Evolutionary conservation across 1,140 invertebrate genomes (phyloP).

Genomic region (Euwallacea similis): DNA sequence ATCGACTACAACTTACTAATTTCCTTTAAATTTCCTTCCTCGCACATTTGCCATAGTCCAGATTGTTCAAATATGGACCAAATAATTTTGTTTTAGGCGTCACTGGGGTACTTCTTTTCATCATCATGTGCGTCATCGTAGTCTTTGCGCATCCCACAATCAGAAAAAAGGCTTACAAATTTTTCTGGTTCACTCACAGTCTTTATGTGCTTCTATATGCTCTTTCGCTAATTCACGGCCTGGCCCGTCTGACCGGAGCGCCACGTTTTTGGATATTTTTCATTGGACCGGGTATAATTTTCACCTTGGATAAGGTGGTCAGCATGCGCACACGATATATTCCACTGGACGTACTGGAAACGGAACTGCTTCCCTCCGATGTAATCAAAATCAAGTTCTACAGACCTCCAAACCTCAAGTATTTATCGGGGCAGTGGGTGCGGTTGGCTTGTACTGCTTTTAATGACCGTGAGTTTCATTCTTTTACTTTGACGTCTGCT

Average conservation of each 20-base stretch:
- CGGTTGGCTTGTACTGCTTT: constrained; percentile 92
- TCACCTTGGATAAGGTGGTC: constrained; percentile 89
- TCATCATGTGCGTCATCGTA: constrained; percentile 95
- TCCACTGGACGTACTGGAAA: constrained; percentile 92
- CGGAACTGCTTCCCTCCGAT: constrained; percentile 93
- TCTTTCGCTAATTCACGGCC: constrained; percentile 88
- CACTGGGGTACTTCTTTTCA: constrained; percentile 91
- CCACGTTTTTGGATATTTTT: constrained; percentile 97
- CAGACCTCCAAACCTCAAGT: constrained; percentile 94
- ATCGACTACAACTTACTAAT: too few species aligned
- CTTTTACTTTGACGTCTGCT: constrained; percentile 96
- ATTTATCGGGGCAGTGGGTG: constrained; percentile 89
- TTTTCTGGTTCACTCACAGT: constrained; percentile 97
- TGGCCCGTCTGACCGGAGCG: constrained; percentile 90
- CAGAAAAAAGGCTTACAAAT: constrained; percentile 91
- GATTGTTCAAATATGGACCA: background rate
- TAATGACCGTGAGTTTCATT: constrained; percentile 92
- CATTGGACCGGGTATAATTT: constrained; percentile 87
- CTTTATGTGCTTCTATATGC: constrained; percentile 90
- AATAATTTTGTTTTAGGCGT: constrained; percentile 68
- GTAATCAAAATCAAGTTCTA: constrained; percentile 92
- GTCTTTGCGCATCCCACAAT: constrained; percentile 96
- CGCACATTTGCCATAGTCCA: too few species aligned
- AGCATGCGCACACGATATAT: constrained; percentile 90
- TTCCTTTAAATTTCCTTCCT: too few species aligned